These are phyloP conservation scores for Cossypha niveicapilla DNA, from an alignment of 2,797 vertebrate genomes.

Conservation along the genomic window DNA sequence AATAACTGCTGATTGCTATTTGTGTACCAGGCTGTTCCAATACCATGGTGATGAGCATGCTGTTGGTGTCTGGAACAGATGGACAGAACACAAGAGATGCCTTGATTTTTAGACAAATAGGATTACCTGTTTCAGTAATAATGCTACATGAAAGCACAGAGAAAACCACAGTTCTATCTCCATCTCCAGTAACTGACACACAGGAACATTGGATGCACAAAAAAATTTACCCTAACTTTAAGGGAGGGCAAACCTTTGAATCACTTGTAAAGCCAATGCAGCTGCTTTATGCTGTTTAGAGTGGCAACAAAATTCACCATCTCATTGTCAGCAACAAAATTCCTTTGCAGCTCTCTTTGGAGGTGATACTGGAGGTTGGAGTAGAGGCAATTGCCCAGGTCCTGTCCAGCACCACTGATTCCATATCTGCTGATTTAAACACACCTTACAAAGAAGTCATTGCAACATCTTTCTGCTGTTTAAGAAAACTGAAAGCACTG, in stretches of 20 bases:
- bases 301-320: not conserved
- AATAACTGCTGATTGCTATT: slow-evolving; percentile 28
- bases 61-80: slow-evolving; percentile 48
- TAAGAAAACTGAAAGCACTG: not conserved
- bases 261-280: not conserved
- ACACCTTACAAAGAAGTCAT: not conserved
- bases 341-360: not conserved
- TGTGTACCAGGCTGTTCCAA: slow-evolving; percentile 31
- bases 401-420: not conserved
- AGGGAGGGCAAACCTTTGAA: not conserved
- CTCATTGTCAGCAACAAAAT: not conserved
- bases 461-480: not conserved
- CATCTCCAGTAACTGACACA: slow-evolving; percentile 39
- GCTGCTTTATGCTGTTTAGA: not conserved
- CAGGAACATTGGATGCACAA: not conserved
- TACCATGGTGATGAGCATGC: slow-evolving; percentile 43
- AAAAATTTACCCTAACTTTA: not conserved
- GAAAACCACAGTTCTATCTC: slow-evolving; percentile 64
- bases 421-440: not conserved
- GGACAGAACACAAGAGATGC: slow-evolving; percentile 25
- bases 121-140: slow-evolving; percentile 70
- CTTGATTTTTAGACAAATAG: slow-evolving; percentile 49
- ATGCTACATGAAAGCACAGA: slow-evolving; percentile 65
- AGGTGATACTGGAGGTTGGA: not conserved
- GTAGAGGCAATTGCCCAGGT: not conserved